Evolutionary conservation across 2,888 invertebrate species (phyloP).

Genomic region (Epinotia ramella): DNA sequence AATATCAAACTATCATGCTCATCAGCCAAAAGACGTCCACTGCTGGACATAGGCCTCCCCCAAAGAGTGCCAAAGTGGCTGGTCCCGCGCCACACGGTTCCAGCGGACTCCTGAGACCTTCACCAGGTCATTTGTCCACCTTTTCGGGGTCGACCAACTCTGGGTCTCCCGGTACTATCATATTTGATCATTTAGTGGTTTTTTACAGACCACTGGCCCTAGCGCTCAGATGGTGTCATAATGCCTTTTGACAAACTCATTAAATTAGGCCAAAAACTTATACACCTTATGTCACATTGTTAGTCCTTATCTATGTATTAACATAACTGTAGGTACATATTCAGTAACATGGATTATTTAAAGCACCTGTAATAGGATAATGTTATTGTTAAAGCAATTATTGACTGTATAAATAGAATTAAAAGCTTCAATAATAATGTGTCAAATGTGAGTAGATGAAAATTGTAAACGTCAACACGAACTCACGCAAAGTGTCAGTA

Average conservation of each 20-base stretch:
- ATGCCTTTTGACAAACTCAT: background rate
- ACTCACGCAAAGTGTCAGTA: constrained; percentile 51
- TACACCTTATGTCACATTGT: background rate
- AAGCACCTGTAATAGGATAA: constrained; percentile 15
- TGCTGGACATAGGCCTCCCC: no score
- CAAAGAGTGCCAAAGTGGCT: no score
- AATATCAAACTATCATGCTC: background rate
- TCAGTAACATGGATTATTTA: constrained; percentile 6
- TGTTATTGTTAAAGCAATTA: background rate
- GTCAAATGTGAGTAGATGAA: constrained; percentile 70
- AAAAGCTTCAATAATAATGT: constrained; percentile 59
- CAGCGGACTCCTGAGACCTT: no score
- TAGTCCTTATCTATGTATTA: background rate
- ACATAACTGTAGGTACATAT: background rate
- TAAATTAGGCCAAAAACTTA: background rate
- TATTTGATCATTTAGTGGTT: background rate
- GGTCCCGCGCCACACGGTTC: no score
- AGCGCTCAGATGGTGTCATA: background rate
- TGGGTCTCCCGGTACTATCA: no score
- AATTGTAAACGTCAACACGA: constrained; percentile 69
- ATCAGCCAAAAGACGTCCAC: no score
- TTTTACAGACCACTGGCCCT: background rate
- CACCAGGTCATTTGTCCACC: no score
- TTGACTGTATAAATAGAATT: constrained; percentile 42
- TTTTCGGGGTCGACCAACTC: no score